Percentiles rank a stretch among this genome's conserved stretches.
Conservation (phyloP, 2,797 vertebrate genomes). For the Benthosema pterotum region DNA sequence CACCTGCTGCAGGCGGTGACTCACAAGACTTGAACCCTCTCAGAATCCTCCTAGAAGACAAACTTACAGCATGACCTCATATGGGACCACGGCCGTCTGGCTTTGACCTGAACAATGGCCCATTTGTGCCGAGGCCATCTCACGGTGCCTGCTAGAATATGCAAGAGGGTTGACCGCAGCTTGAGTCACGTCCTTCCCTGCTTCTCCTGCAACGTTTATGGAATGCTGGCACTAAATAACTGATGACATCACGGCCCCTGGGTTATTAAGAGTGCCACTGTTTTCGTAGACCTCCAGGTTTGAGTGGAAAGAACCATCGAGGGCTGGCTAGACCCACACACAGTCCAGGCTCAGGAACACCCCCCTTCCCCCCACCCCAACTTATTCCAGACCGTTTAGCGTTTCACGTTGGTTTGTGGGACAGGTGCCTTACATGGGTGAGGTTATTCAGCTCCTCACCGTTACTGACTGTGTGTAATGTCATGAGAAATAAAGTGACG, state of each 20-base stretch:
- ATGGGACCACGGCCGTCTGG: constrained; percentile 47
- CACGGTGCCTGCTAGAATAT: constrained; percentile 49
- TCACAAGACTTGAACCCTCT: constrained; percentile 43
- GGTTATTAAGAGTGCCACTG: constrained; percentile 53
- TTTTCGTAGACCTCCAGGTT: constrained; percentile 49
- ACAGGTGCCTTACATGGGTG: constrained; percentile 47
- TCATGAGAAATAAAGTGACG: constrained; percentile 53
- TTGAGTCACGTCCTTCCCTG: constrained; percentile 78
- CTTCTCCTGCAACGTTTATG: constrained; percentile 66
- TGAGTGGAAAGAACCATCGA: constrained; percentile 63
- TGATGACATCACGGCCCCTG: constrained; percentile 63
- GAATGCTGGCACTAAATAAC: constrained; percentile 56
- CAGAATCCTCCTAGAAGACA: constrained; percentile 38
- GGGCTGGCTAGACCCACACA: constrained; percentile 31
- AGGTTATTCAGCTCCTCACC: constrained; percentile 27
- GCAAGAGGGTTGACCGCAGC: constrained; percentile 60
- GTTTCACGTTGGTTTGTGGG: constrained; percentile 20
- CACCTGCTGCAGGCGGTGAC: constrained; percentile 50
- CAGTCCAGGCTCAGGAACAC: constrained; percentile 38
- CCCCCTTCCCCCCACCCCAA: neutral
- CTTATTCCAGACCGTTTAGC: constrained; percentile 39
- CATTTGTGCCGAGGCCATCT: constrained; percentile 57
- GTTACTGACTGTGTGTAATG: constrained; percentile 23
- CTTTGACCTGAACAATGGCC: constrained; percentile 67
- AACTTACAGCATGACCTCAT: constrained; percentile 68